Percentiles rank a stretch among this genome's conserved stretches.
phyloP scores from a whole-genome alignment of 2,888 invertebrate species.

The Anaspis maculata region DNA sequence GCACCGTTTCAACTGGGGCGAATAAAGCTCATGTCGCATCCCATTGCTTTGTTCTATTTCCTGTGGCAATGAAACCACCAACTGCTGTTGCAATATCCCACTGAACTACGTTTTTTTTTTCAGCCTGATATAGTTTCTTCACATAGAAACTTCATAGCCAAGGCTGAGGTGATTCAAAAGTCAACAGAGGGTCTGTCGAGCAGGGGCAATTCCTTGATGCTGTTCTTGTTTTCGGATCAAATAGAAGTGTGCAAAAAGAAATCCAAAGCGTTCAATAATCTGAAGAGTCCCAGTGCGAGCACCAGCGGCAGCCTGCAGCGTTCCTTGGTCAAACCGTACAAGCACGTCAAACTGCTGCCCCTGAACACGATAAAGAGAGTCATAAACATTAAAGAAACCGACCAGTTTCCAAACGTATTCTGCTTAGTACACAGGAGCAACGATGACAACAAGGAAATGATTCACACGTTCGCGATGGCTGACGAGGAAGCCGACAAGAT shows the following conservation, averaged over 20 bases:
- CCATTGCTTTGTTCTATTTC: too few relatives aligned
- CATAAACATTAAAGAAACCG: slow-evolving; percentile 81
- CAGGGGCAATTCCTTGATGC: slow-evolving; percentile 70
- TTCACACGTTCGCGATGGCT: slow-evolving; percentile 79
- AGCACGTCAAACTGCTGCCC: slow-evolving; percentile 84
- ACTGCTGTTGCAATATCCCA: too few relatives aligned
- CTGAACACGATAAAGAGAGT: slow-evolving; percentile 84
- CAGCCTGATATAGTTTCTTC: slow-evolving; percentile 89
- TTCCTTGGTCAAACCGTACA: slow-evolving; percentile 65
- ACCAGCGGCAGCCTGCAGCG: slow-evolving; percentile 45
- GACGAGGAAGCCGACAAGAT: slow-evolving; percentile 70
- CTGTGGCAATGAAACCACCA: too few relatives aligned
- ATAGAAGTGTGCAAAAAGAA: slow-evolving; percentile 87
- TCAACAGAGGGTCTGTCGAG: slow-evolving; percentile 71
- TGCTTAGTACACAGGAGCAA: slow-evolving; percentile 82
- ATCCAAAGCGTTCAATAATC: slow-evolving; percentile 63
- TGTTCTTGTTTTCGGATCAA: slow-evolving; percentile 91
- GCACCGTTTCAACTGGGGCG: too few relatives aligned
- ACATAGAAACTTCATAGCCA: slow-evolving; percentile 80
- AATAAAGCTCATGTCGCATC: too few relatives aligned
- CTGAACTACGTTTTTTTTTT: too few relatives aligned
- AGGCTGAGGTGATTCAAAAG: slow-evolving; percentile 82
- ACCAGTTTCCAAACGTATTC: slow-evolving; percentile 81
- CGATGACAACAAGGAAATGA: slow-evolving; percentile 76
- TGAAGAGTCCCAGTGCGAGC: slow-evolving; percentile 53